These are phyloP conservation scores for Triplophysa siluroides DNA, from an alignment of 2,113 vertebrate species.

Conservation along the genomic window DNA sequence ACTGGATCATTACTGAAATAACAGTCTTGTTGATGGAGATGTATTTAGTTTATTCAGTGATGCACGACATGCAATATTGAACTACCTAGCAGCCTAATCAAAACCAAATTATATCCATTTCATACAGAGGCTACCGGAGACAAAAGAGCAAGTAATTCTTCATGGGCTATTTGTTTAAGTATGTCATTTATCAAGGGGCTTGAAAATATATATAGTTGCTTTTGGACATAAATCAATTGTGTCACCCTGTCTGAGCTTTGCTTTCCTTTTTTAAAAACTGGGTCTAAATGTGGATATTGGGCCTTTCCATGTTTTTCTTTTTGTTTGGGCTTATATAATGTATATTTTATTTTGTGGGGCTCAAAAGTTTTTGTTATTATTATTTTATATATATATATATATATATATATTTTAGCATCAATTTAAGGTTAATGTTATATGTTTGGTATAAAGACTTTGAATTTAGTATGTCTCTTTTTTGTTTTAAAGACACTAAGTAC, in stretches of 20 bases:
- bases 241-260: background rate
- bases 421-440: background rate
- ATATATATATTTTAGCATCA: too few species aligned
- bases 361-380: too few species aligned
- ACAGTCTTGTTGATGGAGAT: constrained; percentile 63
- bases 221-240: constrained; percentile 35
- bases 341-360: background rate
- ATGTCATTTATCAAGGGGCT: constrained; percentile 30
- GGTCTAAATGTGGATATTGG: background rate
- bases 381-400: too few species aligned
- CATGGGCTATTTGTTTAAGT: constrained; percentile 43
- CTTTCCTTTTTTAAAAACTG: constrained; percentile 21
- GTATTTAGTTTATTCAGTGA: constrained; percentile 71
- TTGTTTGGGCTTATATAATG: background rate
- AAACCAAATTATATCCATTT: constrained; percentile 69
- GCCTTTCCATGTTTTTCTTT: background rate
- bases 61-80: constrained; percentile 61
- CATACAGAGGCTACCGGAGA: constrained; percentile 53
- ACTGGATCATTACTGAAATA: constrained; percentile 67
- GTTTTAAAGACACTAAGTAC: too few species aligned
- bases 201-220: constrained; percentile 38
- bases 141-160: constrained; percentile 43
- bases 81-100: constrained; percentile 60
- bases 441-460: too few species aligned
- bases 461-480: too few species aligned